These are phyloP conservation scores for Leiothrix lutea DNA, from an alignment of 2,113 vertebrate genomes.

Conservation along the genomic window DNA sequence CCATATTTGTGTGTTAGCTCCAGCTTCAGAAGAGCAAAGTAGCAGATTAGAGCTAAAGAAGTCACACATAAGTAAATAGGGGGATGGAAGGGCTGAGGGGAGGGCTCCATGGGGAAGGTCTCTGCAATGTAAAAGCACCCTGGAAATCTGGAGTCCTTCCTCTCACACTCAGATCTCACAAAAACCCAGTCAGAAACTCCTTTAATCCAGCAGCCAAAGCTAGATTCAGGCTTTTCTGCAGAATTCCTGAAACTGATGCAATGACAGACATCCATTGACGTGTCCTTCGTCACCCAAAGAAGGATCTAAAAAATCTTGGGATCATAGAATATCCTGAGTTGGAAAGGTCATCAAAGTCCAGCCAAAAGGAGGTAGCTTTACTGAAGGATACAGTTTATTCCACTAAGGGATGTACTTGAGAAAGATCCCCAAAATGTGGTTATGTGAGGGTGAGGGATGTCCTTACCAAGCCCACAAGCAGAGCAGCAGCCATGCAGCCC, in stretches of 20 bases:
- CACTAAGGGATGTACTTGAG: neutral
- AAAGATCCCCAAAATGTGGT: neutral
- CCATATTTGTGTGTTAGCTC: neutral
- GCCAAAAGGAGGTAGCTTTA: neutral
- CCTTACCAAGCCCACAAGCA: neutral
- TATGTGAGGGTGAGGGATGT: neutral
- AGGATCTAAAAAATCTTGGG: neutral
- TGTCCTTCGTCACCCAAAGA: neutral
- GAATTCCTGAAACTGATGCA: neutral
- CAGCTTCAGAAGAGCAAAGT: neutral
- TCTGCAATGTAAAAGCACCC: neutral
- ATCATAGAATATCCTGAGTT: neutral
- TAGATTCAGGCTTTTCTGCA: fast-evolving
- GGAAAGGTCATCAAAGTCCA: neutral
- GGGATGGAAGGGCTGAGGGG: neutral
- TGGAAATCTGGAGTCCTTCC: neutral
- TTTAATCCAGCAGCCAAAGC: fast-evolving
- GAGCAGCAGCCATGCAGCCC: neutral
- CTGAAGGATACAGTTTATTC: neutral
- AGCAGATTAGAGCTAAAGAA: neutral
- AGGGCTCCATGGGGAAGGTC: neutral
- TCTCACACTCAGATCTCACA: neutral
- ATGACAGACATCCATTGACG: neutral
- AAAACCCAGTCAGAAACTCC: neutral
- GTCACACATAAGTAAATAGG: neutral